These are phyloP conservation scores for Potamilus streckersoni DNA, from an alignment of 1,140 invertebrate genomes.

Conservation along the genomic window DNA sequence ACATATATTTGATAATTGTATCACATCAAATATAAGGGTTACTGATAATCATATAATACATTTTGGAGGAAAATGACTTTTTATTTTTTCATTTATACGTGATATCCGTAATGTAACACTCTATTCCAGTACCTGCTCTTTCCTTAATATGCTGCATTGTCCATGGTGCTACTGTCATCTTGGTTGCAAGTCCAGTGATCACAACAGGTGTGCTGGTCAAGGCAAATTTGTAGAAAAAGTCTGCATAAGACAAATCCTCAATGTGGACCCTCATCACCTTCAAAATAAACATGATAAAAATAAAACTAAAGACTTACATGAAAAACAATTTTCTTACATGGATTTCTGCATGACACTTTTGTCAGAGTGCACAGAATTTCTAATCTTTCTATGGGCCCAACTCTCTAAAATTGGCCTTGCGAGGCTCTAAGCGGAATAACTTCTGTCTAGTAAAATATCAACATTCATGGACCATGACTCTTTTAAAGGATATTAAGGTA, in stretches of 20 bases:
- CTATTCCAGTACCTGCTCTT: constrained; percentile 38
- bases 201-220: constrained; percentile 47
- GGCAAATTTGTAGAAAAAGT: constrained; percentile 45
- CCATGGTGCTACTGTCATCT: constrained; percentile 45
- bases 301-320: background rate
- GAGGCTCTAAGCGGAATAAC: too few species aligned
- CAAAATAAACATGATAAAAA: constrained; percentile 2
- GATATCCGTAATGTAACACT: background rate
- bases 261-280: constrained; percentile 46
- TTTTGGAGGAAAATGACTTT: background rate
- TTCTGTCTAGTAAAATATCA: too few species aligned
- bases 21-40: background rate
- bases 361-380: too few species aligned
- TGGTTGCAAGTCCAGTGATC: constrained; percentile 42
- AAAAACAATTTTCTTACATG: too few species aligned
- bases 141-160: constrained; percentile 44
- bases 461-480: too few species aligned
- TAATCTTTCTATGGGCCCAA: too few species aligned
- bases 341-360: too few species aligned
- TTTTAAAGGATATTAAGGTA: too few species aligned
- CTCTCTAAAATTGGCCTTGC: too few species aligned
- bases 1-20: too few species aligned
- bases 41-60: background rate
- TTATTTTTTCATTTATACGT: background rate
- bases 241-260: constrained; percentile 32